Percentiles rank a stretch among this genome's conserved stretches.
Evolutionary conservation across 1,140 invertebrate species (phyloP).

Genomic region (Trachymyrmex septentrionalis): DNA sequence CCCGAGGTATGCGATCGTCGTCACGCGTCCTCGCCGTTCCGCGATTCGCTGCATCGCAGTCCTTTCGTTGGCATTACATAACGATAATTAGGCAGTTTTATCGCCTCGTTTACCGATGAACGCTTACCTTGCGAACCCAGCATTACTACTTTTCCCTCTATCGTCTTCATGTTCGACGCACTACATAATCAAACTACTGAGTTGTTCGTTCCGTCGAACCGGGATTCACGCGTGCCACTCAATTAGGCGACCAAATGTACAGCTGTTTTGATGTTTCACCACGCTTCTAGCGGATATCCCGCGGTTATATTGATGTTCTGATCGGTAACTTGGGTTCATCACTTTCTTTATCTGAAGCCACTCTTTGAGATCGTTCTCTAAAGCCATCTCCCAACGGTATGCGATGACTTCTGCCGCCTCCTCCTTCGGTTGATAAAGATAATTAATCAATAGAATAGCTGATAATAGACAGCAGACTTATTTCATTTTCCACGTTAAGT

Average conservation of each 20-base stretch:
- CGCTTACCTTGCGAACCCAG: constrained; percentile 93
- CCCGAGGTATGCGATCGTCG: neutral
- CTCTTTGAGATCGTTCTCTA: neutral
- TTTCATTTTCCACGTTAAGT: neutral
- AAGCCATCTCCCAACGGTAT: constrained; percentile 11
- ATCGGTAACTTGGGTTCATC: constrained; percentile 1
- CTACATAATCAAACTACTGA: constrained; percentile 43
- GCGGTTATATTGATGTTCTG: neutral
- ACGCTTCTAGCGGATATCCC: neutral
- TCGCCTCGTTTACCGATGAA: neutral
- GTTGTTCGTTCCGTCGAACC: neutral
- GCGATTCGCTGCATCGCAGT: neutral
- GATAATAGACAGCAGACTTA: neutral
- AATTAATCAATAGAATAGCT: neutral
- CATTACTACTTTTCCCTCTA: constrained; percentile 94
- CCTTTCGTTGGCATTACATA: neutral
- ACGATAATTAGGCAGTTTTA: neutral
- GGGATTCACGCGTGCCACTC: neutral
- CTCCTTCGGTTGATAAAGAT: neutral
- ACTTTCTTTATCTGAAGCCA: neutral
- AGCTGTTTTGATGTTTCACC: constrained; percentile 31
- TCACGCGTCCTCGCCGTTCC: neutral
- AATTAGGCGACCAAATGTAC: neutral
- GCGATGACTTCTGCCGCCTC: neutral
- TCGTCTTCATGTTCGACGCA: constrained; percentile 82